Evolutionary conservation across 1,140 invertebrate species (phyloP).

Genomic region (Plodia interpunctella): DNA sequence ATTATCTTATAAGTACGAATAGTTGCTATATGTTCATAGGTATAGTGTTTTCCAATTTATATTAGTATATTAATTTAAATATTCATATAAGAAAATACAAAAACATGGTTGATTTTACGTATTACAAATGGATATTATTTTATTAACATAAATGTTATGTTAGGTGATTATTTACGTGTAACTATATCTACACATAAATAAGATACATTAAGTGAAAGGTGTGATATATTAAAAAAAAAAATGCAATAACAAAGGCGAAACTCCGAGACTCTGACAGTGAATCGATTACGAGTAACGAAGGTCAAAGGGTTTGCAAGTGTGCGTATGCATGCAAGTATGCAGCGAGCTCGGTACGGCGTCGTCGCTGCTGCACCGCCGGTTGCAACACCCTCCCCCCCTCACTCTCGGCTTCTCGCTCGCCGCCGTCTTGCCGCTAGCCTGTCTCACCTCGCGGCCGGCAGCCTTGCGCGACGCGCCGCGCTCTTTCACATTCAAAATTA

Average conservation of each 20-base stretch:
- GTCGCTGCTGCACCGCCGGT: constrained; percentile 73
- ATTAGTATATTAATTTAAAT: neutral
- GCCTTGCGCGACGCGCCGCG: constrained; percentile 76
- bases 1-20: neutral
- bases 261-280: constrained; percentile 57
- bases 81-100: neutral
- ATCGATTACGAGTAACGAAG: constrained; percentile 74
- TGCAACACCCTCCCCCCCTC: constrained; percentile 73
- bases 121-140: too few species aligned
- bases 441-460: constrained; percentile 74
- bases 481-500: constrained; percentile 76
- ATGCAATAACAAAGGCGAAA: constrained; percentile 58
- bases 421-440: constrained; percentile 73
- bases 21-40: neutral
- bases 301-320: constrained; percentile 69
- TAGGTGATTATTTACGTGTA: too few species aligned
- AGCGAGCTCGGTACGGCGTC: constrained; percentile 75
- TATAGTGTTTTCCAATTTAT: neutral
- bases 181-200: neutral
- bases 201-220: neutral
- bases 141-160: too few species aligned
- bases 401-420: constrained; percentile 70
- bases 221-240: constrained; percentile 12
- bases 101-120: too few species aligned
- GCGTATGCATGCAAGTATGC: constrained; percentile 73